These are phyloP conservation scores for Venustoraphidia nigricollis DNA, from an alignment of 2,888 invertebrate species.

Conservation along the genomic window DNA sequence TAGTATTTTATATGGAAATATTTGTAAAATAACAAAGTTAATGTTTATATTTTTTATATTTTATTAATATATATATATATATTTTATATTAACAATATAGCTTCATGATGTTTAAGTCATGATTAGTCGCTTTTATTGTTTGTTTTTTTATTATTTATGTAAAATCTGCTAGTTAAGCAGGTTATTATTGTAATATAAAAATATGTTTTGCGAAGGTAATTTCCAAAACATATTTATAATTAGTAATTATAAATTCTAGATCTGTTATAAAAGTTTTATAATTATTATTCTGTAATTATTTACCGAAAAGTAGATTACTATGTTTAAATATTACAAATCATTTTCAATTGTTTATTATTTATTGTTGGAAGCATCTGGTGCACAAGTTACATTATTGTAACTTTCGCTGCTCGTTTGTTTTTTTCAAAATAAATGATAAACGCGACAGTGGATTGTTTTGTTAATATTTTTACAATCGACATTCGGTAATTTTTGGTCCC, in stretches of 20 bases:
- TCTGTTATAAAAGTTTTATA: slow-evolving; percentile 9
- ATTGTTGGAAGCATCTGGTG: slow-evolving; percentile 12
- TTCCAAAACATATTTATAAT: slow-evolving; percentile 25
- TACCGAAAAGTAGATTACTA: slow-evolving; percentile 22
- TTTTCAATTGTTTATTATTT: neutral
- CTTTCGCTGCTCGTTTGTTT: slow-evolving; percentile 19
- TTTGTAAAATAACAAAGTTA: no score
- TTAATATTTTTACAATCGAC: slow-evolving; percentile 16
- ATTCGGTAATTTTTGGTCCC: slow-evolving; percentile 73
- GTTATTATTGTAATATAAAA: slow-evolving; percentile 6
- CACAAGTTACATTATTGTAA: slow-evolving; percentile 15
- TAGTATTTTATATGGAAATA: no score
- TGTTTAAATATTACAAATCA: neutral
- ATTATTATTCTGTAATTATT: slow-evolving; percentile 19
- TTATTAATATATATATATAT: no score
- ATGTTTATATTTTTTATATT: no score
- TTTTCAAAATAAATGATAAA: slow-evolving; percentile 8
- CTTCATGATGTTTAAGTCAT: no score
- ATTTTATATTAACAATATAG: no score
- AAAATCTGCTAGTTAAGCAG: slow-evolving; percentile 6
- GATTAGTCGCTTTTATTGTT: neutral
- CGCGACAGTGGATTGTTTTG: slow-evolving; percentile 11
- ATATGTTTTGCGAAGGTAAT: slow-evolving; percentile 32
- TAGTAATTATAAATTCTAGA: slow-evolving; percentile 16
- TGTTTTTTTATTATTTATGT: slow-evolving; percentile 7